Base-by-base conservation (phyloP, 2,113 vertebrate genomes). In the Solenodon paradoxus region DNA sequence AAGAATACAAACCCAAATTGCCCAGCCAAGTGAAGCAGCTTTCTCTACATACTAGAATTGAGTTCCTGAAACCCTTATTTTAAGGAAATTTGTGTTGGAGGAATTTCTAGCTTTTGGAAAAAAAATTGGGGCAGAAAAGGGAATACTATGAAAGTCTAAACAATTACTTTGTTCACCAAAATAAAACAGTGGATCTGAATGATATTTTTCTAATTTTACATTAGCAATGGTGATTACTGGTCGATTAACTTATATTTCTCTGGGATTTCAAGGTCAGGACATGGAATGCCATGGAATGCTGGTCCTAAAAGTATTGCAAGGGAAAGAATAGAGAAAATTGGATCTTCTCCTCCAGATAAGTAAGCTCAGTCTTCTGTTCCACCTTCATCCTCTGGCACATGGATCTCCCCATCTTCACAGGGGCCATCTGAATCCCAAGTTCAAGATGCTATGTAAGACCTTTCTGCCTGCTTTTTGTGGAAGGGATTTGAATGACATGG, bases 131-230 rank as follows among this genome's bases (percentile, higher is more conserved):
- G 35, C 45, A 92, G n/a, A 24, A 2, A 92, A 90, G 49, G 40
- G n/a, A 95, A 8, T 38, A 64, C 40, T 88, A 61, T 9, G 6
- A 91, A 90, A 96, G 55, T 64, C 35, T 32, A 90, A 47, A 72
- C 16, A 91, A 88, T 6, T 59, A 66, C 17, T 53, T 38, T 83
- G 61, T 77, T 94, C 40, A 30, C 68, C 47, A 11, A 90, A 96
- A 93, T 81, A 74, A 95, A 96, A 86, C 63, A 64, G 30, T 79
- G 63, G 81, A 91, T 51, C 38, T 90, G n/a, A 32, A 30, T 84
- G 40, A 10, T 28, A 78, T 53, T 90, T 94, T 66, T 59, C 30
- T n/a, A 81, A 80, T 38, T 75, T 87, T 35, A 45, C 40, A 55
- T 83, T 42, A 80, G 68, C 24, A 49, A 38, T 30, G 16, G 20